Percentiles rank a stretch among this genome's conserved stretches.
Conservation (phyloP, 2,888 invertebrate species). For the Eilema griseolum region DNA sequence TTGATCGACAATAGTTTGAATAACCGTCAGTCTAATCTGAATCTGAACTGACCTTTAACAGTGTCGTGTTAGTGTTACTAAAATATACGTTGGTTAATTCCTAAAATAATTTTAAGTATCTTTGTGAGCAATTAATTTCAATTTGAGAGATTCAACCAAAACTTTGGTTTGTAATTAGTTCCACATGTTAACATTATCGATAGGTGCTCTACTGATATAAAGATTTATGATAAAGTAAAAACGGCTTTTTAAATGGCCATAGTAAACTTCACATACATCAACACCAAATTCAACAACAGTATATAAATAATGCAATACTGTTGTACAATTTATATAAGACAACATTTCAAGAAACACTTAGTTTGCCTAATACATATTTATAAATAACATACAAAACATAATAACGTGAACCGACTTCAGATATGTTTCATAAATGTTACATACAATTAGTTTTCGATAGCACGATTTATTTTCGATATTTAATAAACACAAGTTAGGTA, state of each 20-base stretch:
- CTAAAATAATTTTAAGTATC: conserved; percentile 71
- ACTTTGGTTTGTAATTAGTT: conserved; percentile 20
- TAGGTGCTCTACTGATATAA: conserved; percentile 5
- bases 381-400: neutral
- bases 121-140: conserved; percentile 67
- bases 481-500: neutral
- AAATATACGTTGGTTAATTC: conserved; percentile 17
- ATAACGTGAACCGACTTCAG: neutral
- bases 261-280: neutral
- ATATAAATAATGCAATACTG: neutral
- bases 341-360: conserved; percentile 7
- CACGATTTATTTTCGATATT: neutral
- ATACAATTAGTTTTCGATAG: neutral
- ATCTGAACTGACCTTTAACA: neutral
- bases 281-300: neutral
- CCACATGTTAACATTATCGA: conserved; percentile 14
- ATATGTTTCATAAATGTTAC: neutral
- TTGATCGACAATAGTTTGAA: neutral
- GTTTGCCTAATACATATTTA: neutral
- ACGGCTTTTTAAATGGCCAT: neutral
- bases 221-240: neutral
- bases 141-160: conserved; percentile 43
- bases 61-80: conserved; percentile 27
- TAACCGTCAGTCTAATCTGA: neutral
- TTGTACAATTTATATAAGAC: neutral